Base-by-base conservation (phyloP, 1,140 invertebrate genomes). In the Cecropterus lyciades region DNA sequence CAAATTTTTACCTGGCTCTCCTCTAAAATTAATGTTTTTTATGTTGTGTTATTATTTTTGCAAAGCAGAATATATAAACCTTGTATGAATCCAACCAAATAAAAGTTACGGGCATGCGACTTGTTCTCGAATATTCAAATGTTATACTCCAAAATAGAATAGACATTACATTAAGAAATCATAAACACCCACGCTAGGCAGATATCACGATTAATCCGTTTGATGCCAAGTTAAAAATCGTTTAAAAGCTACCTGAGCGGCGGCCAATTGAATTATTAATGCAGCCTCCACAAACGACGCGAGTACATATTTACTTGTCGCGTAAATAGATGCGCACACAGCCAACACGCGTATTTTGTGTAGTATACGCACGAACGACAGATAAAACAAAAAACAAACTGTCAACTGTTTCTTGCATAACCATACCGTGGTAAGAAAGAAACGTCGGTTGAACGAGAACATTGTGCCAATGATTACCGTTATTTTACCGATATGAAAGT, bases 261-360 rank as follows among this genome's bases (percentile, higher is more conserved):
- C 84, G 74, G 82, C 86, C 85, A 85, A 90, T 91, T 91, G 87
- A 91, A 91, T 91, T 91, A 91, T 91, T 90, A 91, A 91, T 89
- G 86, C 87, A 89, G 82, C 85, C 86, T 90, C 87, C 87, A 83
- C 85, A 90, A 88, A 85, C 84, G 80, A 78, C 80, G 78, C 75
- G 78, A 73, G 86, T 89, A 91, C 89, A 91, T 91, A 91, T 91
- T 91, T 91, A 91, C 89, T 84, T 89, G 87, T 81, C 80, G 74
- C 85, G 89, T 91, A 91, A 91, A 91, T 90, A 91, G 89, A 91
- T 91, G 87, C 86, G 89, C 89, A 91, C 89, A 91, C 87, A 91
- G 64, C 82, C 77, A 87, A 87, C 82, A 88, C 87, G 87, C 87
- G 86, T 79, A 80, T 85, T 88, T 71, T 70, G 72, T 53, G 37